These are phyloP conservation scores for Diplodus puntazzo DNA, from an alignment of 2,797 vertebrate genomes.

Conservation along the genomic window DNA sequence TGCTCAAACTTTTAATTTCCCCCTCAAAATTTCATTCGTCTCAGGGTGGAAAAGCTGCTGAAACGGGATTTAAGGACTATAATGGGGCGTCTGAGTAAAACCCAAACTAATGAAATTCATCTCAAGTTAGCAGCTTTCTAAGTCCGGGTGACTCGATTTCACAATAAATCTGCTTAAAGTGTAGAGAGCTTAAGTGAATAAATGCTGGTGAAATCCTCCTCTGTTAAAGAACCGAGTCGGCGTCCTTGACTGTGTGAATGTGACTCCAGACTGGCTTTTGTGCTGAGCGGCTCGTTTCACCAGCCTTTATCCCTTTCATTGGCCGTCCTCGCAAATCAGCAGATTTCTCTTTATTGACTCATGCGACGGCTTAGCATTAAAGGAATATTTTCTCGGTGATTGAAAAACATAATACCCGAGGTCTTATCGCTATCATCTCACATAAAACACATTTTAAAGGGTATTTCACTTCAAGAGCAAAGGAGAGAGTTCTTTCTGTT, in stretches of 20 bases:
- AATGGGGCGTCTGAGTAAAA: slow-evolving; percentile 2
- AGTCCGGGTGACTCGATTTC: slow-evolving; percentile 33
- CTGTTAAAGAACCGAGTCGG: slow-evolving; percentile 20
- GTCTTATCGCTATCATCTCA: slow-evolving; percentile 6
- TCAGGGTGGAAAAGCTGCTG: background rate
- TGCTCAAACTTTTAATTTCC: background rate
- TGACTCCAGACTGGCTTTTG: slow-evolving; percentile 55
- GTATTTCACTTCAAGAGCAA: background rate
- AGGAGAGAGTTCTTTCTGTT: background rate
- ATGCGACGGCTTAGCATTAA: slow-evolving; percentile 33
- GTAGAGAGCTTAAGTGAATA: slow-evolving; percentile 43
- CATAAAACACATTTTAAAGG: background rate
- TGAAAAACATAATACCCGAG: slow-evolving; percentile 19
- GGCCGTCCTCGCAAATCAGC: slow-evolving; percentile 46
- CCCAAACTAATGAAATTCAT: slow-evolving; percentile 31
- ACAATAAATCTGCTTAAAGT: slow-evolving; percentile 47
- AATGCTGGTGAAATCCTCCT: slow-evolving; percentile 46
- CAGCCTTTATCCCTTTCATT: slow-evolving; percentile 48
- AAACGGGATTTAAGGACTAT: slow-evolving; percentile 16
- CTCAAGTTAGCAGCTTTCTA: slow-evolving; percentile 19
- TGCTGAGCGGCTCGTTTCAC: slow-evolving; percentile 59
- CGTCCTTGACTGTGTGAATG: slow-evolving; percentile 66
- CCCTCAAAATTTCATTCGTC: background rate
- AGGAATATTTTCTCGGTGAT: slow-evolving; percentile 31
- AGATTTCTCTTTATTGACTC: slow-evolving; percentile 38